These are phyloP conservation scores for Andinoacara biseriatus DNA, from an alignment of 2,113 vertebrate genomes.

Conservation along the genomic window DNA sequence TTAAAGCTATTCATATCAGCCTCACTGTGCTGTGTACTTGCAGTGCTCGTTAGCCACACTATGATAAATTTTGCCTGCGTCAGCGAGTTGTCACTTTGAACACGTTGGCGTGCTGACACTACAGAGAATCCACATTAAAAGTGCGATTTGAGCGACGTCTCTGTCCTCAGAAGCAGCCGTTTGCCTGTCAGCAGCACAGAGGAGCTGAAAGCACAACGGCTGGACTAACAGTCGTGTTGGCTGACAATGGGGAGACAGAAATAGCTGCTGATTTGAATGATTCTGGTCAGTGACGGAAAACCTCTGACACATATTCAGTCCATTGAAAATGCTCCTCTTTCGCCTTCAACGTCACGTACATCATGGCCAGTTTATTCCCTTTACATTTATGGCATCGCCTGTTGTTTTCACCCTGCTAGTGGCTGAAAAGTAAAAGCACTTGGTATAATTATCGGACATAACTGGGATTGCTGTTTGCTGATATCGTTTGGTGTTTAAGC, in stretches of 20 bases:
- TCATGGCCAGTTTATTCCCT: neutral
- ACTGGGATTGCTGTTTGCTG: conserved; percentile 33
- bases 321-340: neutral
- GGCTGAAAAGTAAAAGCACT: neutral
- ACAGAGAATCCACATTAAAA: neutral
- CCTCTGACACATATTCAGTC: neutral
- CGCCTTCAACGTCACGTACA: neutral
- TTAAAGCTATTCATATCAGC: neutral
- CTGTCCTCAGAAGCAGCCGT: neutral
- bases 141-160: neutral
- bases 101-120: neutral
- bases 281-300: neutral
- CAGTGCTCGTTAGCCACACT: neutral
- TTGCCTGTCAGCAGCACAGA: neutral
- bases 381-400: neutral
- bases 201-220: neutral
- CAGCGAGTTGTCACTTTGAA: neutral
- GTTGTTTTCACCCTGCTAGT: neutral
- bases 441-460: conserved; percentile 21
- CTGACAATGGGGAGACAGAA: neutral
- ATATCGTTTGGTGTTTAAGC: conserved; percentile 43
- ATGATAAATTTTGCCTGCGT: neutral
- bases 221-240: neutral
- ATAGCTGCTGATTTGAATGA: neutral
- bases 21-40: neutral